Percentiles rank a stretch among this genome's conserved stretches.
Conservation (phyloP, 2,888 invertebrate species). For the Apamea anceps region DNA sequence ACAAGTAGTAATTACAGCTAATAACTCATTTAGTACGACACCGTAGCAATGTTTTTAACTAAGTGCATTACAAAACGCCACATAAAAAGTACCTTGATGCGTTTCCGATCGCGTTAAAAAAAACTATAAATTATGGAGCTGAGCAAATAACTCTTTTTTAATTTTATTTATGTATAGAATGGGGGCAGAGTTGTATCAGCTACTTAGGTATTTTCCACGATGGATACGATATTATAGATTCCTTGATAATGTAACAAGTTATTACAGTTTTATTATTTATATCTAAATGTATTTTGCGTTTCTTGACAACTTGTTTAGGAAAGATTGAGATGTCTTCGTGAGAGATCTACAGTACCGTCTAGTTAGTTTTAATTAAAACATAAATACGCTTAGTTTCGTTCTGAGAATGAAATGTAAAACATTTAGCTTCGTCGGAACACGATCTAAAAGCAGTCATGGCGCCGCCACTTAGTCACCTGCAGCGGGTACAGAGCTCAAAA, state of each 20-base stretch:
- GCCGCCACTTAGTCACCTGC: conserved; percentile 29
- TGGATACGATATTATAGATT: conserved; percentile 5
- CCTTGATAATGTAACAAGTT: conserved; percentile 8
- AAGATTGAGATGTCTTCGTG: conserved; percentile 1
- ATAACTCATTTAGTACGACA: conserved; percentile 65
- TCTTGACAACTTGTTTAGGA: conserved; percentile 6
- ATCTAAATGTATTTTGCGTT: not conserved
- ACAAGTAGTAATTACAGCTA: conserved; percentile 64
- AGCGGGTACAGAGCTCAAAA: conserved; percentile 32
- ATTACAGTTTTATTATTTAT: not conserved
- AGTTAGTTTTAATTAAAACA: conserved; percentile 37
- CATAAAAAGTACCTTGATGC: conserved; percentile 38
- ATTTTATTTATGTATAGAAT: conserved; percentile 49
- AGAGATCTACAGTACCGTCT: conserved; percentile 10
- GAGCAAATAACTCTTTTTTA: conserved; percentile 17
- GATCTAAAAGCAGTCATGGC: conserved; percentile 48
- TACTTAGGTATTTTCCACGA: conserved; percentile 2
- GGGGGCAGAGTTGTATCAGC: conserved; percentile 4
- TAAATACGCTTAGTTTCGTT: conserved; percentile 17
- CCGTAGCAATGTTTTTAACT: conserved; percentile 46
- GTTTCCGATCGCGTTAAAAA: conserved; percentile 55
- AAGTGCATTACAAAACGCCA: conserved; percentile 34
- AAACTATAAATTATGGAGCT: conserved; percentile 34
- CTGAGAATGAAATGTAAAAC: conserved; percentile 44
- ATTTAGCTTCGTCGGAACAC: conserved; percentile 30